Evolutionary conservation across 2,888 invertebrate species (phyloP).

Genomic region (Embidobia sp.): DNA sequence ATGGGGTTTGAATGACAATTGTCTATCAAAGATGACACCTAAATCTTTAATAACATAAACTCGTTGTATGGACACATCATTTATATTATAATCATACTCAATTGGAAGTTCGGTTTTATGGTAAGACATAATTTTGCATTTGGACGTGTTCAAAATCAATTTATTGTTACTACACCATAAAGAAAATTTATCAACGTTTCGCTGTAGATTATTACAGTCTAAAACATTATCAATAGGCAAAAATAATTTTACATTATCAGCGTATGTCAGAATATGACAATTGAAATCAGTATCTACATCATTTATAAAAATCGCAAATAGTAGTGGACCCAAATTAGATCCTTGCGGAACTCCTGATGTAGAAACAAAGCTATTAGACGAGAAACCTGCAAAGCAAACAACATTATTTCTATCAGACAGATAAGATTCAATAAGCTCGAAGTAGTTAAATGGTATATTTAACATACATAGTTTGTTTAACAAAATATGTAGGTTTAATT

Average conservation of each 20-base stretch:
- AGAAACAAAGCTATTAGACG: not conserved
- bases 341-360: constrained; percentile 13
- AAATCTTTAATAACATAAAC: not conserved
- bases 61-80: not conserved
- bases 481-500: not conserved
- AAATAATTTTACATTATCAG: constrained; percentile 6
- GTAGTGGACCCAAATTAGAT: too few relatives aligned
- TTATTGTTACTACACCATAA: not conserved
- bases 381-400: not conserved
- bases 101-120: not conserved
- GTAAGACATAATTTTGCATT: constrained; percentile 12
- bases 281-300: not conserved
- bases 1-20: not conserved
- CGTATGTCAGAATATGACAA: not conserved
- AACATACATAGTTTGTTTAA: not conserved
- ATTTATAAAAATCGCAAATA: constrained; percentile 3
- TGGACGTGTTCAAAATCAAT: not conserved
- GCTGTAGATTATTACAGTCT: not conserved
- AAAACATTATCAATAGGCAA: not conserved
- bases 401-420: not conserved
- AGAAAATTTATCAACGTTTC: not conserved
- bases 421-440: not conserved
- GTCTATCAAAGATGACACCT: not conserved
- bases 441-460: not conserved
- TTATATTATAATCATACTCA: not conserved